A percentile compares a stretch with the other conserved stretches of the same genome.
phyloP scores from a whole-genome alignment of 2,113 vertebrate genomes.

The Ceyx cyanopectus region DNA sequence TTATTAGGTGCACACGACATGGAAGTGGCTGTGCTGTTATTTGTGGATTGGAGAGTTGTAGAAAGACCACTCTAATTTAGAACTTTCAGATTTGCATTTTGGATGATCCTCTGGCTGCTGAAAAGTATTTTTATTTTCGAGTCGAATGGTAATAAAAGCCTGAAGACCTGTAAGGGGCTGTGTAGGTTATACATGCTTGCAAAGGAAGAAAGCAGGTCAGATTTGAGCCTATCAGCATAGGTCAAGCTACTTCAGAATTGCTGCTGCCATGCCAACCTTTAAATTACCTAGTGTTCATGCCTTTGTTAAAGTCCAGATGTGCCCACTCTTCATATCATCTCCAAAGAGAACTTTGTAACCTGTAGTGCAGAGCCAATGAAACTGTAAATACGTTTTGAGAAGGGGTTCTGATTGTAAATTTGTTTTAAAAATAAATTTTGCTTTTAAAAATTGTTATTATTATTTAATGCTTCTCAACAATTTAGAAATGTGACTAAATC shows the following conservation, averaged over 20 bases:
- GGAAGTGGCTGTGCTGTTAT: not conserved
- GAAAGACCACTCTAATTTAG: slow-evolving; percentile 35
- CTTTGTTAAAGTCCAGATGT: slow-evolving; percentile 10
- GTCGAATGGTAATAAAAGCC: not conserved
- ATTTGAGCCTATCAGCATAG: slow-evolving; percentile 11
- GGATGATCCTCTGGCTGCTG: not conserved
- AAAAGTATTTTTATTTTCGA: slow-evolving; percentile 22
- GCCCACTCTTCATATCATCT: not conserved
- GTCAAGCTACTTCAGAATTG: slow-evolving; percentile 21
- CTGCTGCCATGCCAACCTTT: slow-evolving; percentile 49
- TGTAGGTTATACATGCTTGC: not conserved
- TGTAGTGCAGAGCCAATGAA: not conserved
- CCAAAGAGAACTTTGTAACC: slow-evolving; percentile 3
- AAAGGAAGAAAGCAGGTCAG: slow-evolving; percentile 17
- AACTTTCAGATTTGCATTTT: slow-evolving; percentile 43
- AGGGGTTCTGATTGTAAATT: not conserved
- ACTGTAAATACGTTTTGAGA: not conserved
- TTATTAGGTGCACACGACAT: not conserved
- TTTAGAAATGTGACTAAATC: slow-evolving; percentile 62
- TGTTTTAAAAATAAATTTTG: not conserved
- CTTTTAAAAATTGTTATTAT: not conserved
- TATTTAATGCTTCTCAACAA: slow-evolving; percentile 16
- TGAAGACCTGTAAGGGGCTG: not conserved
- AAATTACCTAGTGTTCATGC: slow-evolving; percentile 6
- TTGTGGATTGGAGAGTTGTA: slow-evolving; percentile 29